Evolutionary conservation across 2,113 vertebrate species (phyloP), one percentile per base, ranked within the genome.

Genomic region (Muntiacus muntjak): DNA sequence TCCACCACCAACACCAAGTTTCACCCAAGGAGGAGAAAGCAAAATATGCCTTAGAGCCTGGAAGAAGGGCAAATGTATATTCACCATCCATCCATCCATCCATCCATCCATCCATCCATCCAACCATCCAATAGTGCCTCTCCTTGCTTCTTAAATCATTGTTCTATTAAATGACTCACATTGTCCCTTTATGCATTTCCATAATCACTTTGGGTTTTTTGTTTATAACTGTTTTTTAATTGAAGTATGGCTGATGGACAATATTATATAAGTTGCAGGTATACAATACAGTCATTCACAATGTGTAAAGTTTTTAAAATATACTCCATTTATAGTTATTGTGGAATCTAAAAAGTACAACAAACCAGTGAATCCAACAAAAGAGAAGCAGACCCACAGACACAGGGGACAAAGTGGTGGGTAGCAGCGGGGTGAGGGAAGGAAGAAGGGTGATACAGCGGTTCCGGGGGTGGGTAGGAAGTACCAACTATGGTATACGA

Each of bases 1-100:
- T 50, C 52, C 81, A 9, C 52, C 81, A 36, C n/a, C 19, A 11
- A 17, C 15, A 1, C 33, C 0, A 0, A 21, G 0, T 6, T 13
- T 30, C 36, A 30, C 40, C 76, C 21, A 0, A 6, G 25, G 52
- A 40, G 26, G 43, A 82, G 23, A 23, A 52, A 13, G 16, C 45
- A 8, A 4, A 40, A 43, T 4, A 7, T n/a, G n/a, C 33, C 85
- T 67, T 16, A 0, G 21, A 52, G 36, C 54, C 47, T 0, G 1
- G 54, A 15, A 87, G 88, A 74, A 87, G 74, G 64, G 58, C 25
- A 47, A 26, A 23, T 25, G 23, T 43, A 14, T 17, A 12, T 6
- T 16, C 55, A 9, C 40, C 71, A 76, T 76, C 40, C 12, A 30
- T 62, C 60, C 60, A 30, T 28, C 58, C 36, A 40, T 76, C 40